Percentiles rank a stretch among this genome's conserved stretches.
phyloP scores from a whole-genome alignment of 2,113 vertebrate species.

The Lucifuga dentata region DNA sequence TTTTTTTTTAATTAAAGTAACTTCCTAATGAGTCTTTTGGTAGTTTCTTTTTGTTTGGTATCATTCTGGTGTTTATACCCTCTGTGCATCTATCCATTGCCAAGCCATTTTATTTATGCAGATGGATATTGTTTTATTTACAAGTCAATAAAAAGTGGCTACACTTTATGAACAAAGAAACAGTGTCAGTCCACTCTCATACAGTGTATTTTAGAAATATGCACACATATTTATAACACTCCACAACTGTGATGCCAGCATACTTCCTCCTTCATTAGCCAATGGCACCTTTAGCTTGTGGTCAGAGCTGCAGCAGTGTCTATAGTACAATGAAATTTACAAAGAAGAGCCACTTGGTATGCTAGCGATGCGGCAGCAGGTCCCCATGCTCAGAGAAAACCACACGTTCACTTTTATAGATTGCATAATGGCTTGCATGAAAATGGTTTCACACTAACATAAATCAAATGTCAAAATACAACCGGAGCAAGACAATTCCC shows the following conservation, averaged over 20 bases:
- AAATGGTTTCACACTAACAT: constrained; percentile 85
- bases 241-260: constrained; percentile 50
- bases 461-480: constrained; percentile 86
- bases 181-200: constrained; percentile 54
- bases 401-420: constrained; percentile 82
- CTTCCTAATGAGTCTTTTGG: constrained; percentile 6
- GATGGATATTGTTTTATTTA: constrained; percentile 61
- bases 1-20: no score
- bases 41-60: not conserved
- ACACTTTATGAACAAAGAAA: constrained; percentile 48
- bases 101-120: constrained; percentile 45
- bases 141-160: constrained; percentile 54
- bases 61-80: not conserved
- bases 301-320: constrained; percentile 74
- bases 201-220: constrained; percentile 62
- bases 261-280: constrained; percentile 79
- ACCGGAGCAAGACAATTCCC: constrained; percentile 81
- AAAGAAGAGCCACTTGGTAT: constrained; percentile 84
- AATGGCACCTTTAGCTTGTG: constrained; percentile 82
- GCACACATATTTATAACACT: constrained; percentile 60
- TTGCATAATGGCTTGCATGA: constrained; percentile 84
- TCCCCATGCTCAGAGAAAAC: constrained; percentile 78
- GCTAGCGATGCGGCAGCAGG: constrained; percentile 76
- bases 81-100: constrained; percentile 22
- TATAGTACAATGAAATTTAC: constrained; percentile 82